Conservation (phyloP, 1,140 invertebrate genomes). For the Mya arenaria region DNA sequence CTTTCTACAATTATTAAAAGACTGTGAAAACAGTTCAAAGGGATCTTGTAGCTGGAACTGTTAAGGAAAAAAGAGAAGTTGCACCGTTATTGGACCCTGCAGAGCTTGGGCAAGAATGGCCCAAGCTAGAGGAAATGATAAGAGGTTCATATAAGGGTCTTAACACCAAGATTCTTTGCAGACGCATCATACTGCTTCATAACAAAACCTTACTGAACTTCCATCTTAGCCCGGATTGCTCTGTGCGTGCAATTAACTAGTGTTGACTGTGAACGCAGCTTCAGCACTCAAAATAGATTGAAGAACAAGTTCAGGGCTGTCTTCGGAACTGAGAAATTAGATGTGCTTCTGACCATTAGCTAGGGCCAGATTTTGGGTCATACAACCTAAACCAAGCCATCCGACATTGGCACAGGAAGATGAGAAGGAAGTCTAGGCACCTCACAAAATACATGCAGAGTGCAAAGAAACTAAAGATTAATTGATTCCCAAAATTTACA, state of each 20-base stretch:
- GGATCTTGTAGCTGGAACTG: too few species aligned
- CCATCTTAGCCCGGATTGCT: conserved; percentile 27
- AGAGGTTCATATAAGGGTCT: too few species aligned
- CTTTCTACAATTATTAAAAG: too few species aligned
- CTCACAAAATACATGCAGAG: too few species aligned
- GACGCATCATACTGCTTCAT: not conserved
- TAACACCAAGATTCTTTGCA: too few species aligned
- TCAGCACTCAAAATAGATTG: conserved; percentile 28
- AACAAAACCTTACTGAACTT: not conserved
- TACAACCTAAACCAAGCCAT: not conserved
- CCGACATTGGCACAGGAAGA: not conserved
- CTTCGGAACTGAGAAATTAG: conserved; percentile 9
- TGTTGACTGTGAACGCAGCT: conserved; percentile 45
- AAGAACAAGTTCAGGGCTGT: not conserved
- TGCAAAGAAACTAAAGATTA: too few species aligned
- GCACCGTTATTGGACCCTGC: too few species aligned
- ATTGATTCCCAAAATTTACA: too few species aligned
- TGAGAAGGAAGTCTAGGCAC: conserved; percentile 22
- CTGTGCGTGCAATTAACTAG: conserved; percentile 22
- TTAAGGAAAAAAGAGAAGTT: too few species aligned
- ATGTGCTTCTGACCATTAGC: conserved; percentile 6
- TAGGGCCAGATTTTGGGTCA: not conserved
- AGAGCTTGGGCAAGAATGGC: too few species aligned
- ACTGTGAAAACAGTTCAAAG: too few species aligned
- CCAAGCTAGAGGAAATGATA: too few species aligned